Evolutionary conservation across 1,140 invertebrate genomes (phyloP).

Genomic region (Chrysoperla carnea): DNA sequence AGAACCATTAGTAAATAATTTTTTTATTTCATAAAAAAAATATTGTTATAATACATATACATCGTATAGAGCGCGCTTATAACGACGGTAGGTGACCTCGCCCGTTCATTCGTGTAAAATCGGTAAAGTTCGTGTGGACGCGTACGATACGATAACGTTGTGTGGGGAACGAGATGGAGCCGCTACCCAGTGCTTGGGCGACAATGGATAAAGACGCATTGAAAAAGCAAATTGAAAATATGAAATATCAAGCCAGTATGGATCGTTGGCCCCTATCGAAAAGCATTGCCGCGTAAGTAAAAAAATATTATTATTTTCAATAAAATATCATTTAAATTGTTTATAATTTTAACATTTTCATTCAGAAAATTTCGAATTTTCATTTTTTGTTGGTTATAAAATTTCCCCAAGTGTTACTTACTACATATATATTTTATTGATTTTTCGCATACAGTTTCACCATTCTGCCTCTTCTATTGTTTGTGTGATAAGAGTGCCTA

Average conservation of each 20-base stretch:
- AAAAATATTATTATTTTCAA: conserved; percentile 4
- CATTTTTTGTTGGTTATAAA: too few relatives aligned
- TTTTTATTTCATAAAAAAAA: too few relatives aligned
- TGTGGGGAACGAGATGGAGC: conserved; percentile 46
- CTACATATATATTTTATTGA: too few relatives aligned
- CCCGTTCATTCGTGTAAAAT: conserved; percentile 13
- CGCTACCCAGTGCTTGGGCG: conserved; percentile 63
- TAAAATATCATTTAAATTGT: background rate
- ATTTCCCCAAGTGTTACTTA: too few relatives aligned
- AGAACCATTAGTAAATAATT: too few relatives aligned
- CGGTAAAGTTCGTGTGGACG: conserved; percentile 10
- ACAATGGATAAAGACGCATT: conserved; percentile 93
- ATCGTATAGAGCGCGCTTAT: too few relatives aligned
- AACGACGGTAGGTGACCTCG: background rate
- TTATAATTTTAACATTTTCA: background rate
- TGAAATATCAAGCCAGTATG: conserved; percentile 91
- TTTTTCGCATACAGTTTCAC: too few relatives aligned
- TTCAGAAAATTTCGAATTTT: background rate
- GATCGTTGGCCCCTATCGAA: conserved; percentile 87
- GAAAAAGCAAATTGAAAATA: conserved; percentile 92
- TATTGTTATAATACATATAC: too few relatives aligned
- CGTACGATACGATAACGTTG: conserved; percentile 15
- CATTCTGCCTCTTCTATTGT: too few relatives aligned
- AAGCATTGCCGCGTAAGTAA: conserved; percentile 86
- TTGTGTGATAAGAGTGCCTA: too few relatives aligned